Base-by-base conservation (phyloP, 64 coral and sea anemone species). In the Porites australiensis region DNA sequence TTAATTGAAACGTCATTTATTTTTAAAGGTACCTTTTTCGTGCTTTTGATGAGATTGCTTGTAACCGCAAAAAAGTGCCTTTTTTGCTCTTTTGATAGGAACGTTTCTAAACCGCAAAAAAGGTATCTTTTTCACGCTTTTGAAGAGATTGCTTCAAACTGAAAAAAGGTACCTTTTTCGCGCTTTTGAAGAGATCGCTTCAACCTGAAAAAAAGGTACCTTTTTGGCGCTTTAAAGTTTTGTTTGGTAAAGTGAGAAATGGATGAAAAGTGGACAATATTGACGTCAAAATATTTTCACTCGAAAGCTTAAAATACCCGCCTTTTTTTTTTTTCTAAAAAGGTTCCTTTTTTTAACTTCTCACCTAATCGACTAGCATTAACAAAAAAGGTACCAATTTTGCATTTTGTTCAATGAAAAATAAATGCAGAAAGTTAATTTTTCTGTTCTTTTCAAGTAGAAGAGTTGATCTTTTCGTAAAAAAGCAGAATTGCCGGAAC, bases 231-330 rank as follows among this genome's bases (percentile, higher is more conserved):
- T 16, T 16, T 76, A 54, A 77, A 77, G 18, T n/a, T 77, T 77
- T 77, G 48, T 77, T 77, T 77, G 50, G 18, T 55, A 77, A 54
- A 52, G 51, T 77, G 75, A 54, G 75, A 77, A 77, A 77, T 19
- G 49, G 5, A 77, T 77, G 49, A 77, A 77, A 77, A 77, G 49
- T 6, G 18, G 51, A 77, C 75, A 77, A 55, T 54, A 77, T 77
- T 77, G 75, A 77, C 2, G 75, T 77, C 13, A 77, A 77, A 77
- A 77, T 77, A 77, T 77, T 54, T 77, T 55, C 49, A 77, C 48
- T n/a, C 14, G 49, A 77, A 77, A 77, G 75, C 75, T 77, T 55
- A 21, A 54, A 77, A 77, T 53, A 55, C 75, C 49, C 49, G 75
- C 50, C 48, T 77, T 77, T 77, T 77, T 53, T n/a, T 19, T 4